Evolutionary conservation across 2,888 invertebrate genomes (phyloP), one percentile per base, ranked within the genome.

Genomic region (Lochmaea crataegi): DNA sequence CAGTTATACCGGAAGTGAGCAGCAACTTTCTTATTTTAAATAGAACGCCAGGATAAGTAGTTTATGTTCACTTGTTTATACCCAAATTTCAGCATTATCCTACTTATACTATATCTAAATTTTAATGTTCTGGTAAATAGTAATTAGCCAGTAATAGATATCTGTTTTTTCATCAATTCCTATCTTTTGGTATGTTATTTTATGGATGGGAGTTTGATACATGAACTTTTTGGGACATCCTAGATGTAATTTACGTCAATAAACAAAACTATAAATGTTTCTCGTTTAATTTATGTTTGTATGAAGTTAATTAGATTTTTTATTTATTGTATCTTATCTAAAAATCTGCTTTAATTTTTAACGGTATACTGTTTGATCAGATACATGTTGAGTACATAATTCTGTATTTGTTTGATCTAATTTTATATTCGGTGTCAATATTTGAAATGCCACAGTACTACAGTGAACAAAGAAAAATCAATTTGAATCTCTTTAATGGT

Each of bases 371-470:
- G 58, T 58, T 58, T 58, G 32, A 58, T n/a, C 32, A 58, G 14
- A 10, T 14, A 51, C 51, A 16, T 14, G n/a, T 16, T 51, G 4
- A 22, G 26, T 58, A 58, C 32, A 32, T 32, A 58, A 1, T 58
- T 58, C 7, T 18, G 5, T 42, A 42, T 18, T 63, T 63, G 42
- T 41, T 63, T 42, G 10, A 3, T 16, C 61, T 42, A 42, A 63
- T 63, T 63, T 41, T 42, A 63, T 38, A 42, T 18, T 42, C 42
- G 42, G 18, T 63, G 61, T 63, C 61, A 63, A 63, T 63, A 63
- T 63, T 63, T 63, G 18, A 9, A 41, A 63, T 63, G 5, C 12
- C 32, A 12, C 18, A 6, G 53, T 18, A 16, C 11, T 53, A 53
- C 3, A 18, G 10, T 18, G 53, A 53, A 18, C 3, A 18, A 53